Conservation (phyloP, 2,888 invertebrate genomes). For the Eilema sororculum region DNA sequence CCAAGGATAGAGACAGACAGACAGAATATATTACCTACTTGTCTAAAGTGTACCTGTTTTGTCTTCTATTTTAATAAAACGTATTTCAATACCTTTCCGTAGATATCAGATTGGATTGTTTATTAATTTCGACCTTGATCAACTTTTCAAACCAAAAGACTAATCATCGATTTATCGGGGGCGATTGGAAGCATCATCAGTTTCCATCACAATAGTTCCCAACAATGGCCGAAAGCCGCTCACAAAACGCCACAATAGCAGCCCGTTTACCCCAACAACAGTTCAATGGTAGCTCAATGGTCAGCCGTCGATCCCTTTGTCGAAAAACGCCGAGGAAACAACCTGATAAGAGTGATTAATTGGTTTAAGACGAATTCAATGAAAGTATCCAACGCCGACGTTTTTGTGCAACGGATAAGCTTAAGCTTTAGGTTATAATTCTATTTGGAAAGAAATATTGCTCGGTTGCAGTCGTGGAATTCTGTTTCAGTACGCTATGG, state of each 20-base stretch:
- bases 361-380: constrained; percentile 84
- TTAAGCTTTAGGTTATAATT: constrained; percentile 56
- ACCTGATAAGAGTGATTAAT: constrained; percentile 86
- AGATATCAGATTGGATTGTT: too few species aligned
- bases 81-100: background rate
- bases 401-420: constrained; percentile 68
- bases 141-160: constrained; percentile 60
- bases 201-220: constrained; percentile 74
- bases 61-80: too few species aligned
- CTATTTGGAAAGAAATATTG: constrained; percentile 47
- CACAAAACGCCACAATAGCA: constrained; percentile 68
- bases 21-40: too few species aligned
- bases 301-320: constrained; percentile 71
- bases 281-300: constrained; percentile 76
- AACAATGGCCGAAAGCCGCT: constrained; percentile 70
- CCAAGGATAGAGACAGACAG: too few species aligned
- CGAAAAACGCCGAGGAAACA: constrained; percentile 79
- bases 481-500: constrained; percentile 11
- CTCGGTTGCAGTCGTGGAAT: constrained; percentile 4
- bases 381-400: constrained; percentile 68
- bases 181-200: constrained; percentile 75
- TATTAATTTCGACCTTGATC: background rate
- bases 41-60: too few species aligned
- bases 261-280: constrained; percentile 72
- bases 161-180: constrained; percentile 75